phyloP scores from a whole-genome alignment of 92 coral and sea anemone genomes.

The Palythoa grandiflora region DNA sequence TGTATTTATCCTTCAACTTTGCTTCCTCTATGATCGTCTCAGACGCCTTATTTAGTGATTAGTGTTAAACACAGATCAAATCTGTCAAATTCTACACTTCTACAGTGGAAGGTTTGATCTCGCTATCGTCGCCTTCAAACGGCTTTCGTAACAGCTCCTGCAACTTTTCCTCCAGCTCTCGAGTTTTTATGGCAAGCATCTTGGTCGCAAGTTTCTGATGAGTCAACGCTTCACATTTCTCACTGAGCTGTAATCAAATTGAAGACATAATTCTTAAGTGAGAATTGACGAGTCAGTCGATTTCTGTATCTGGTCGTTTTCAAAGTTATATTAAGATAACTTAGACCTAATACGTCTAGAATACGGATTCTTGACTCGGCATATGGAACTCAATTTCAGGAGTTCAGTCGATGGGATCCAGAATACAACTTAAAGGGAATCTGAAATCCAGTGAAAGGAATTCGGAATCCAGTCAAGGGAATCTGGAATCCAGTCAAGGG shows the following conservation, averaged over 20 bases:
- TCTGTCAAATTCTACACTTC: slow-evolving; percentile 6
- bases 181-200: slow-evolving; percentile 84
- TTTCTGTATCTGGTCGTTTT: background rate
- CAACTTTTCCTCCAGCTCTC: slow-evolving; percentile 68
- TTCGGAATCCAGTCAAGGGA: background rate
- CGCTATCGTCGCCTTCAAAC: background rate
- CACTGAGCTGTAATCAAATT: slow-evolving; percentile 71
- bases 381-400: background rate
- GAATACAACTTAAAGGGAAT: background rate
- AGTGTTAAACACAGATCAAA: background rate
- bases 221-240: slow-evolving; percentile 88
- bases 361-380: no score
- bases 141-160: slow-evolving; percentile 19
- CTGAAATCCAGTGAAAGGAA: no score
- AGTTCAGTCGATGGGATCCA: background rate
- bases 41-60: background rate
- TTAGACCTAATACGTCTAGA: no score
- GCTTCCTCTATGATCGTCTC: background rate
- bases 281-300: background rate
- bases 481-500: background rate
- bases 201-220: slow-evolving; percentile 89
- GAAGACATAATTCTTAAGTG: background rate
- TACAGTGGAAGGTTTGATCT: slow-evolving; percentile 33
- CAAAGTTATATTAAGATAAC: background rate
- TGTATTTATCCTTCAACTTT: background rate